These are phyloP conservation scores for Meleagris gallopavo DNA, from an alignment of 2,113 vertebrate genomes.

Conservation along the genomic window DNA sequence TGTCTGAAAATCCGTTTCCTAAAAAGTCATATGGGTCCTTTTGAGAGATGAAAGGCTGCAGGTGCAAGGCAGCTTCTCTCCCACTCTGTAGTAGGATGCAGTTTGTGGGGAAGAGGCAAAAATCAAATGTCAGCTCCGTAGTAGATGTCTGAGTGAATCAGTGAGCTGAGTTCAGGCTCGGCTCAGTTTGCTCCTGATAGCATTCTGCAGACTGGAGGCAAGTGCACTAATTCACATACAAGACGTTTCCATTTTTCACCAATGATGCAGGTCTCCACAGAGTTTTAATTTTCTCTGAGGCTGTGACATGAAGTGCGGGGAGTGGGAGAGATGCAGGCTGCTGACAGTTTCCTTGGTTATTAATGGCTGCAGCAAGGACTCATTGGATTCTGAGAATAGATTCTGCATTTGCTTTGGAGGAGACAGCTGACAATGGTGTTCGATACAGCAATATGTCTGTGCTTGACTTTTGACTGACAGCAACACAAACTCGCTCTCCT, in stretches of 20 bases:
- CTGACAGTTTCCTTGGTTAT: conserved; percentile 18
- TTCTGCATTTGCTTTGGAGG: conserved; percentile 35
- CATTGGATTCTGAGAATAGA: conserved; percentile 49
- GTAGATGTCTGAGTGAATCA: background rate
- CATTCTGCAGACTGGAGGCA: background rate
- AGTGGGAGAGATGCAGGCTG: background rate
- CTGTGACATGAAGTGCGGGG: background rate
- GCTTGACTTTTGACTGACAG: conserved; percentile 68
- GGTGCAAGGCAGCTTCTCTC: background rate
- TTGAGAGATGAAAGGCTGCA: background rate
- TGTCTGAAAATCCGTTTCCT: background rate
- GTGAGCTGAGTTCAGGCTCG: background rate
- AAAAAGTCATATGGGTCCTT: background rate
- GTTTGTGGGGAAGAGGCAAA: background rate
- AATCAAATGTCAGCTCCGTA: background rate
- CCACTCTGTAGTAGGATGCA: background rate
- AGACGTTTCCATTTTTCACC: fast-evolving
- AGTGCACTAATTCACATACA: fast-evolving
- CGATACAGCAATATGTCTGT: conserved; percentile 13
- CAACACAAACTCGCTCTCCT: conserved; percentile 6
- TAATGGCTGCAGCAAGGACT: conserved; percentile 37
- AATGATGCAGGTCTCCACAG: background rate
- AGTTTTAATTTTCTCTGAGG: background rate
- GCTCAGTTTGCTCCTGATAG: fast-evolving
- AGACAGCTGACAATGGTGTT: conserved; percentile 73